Conservation (phyloP, 2,888 invertebrate genomes). For the Acanthosoma haemorrhoidale region DNA sequence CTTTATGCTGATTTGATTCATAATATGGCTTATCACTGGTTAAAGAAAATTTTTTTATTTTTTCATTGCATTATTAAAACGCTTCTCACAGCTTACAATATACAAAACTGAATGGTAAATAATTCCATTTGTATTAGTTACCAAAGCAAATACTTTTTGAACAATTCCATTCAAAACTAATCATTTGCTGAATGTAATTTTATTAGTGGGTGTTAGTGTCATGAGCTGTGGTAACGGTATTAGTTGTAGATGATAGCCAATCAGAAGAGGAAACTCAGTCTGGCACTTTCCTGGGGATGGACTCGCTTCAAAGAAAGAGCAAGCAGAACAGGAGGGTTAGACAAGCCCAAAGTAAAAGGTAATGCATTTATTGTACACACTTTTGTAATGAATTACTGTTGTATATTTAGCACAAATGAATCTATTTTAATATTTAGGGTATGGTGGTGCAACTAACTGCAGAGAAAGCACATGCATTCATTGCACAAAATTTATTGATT, state of each 20-base stretch:
- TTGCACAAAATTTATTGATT: no score
- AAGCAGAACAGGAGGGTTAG: conserved; percentile 48
- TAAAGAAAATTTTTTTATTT: not conserved
- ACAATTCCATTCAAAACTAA: not conserved
- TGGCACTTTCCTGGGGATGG: conserved; percentile 33
- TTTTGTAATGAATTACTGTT: no score
- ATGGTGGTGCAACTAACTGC: no score
- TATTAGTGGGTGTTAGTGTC: conserved; percentile 28
- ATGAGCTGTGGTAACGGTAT: conserved; percentile 34
- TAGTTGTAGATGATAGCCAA: conserved; percentile 43
- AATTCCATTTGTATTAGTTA: not conserved
- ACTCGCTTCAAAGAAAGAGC: conserved; percentile 40
- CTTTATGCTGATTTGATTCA: not conserved
- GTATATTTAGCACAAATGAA: no score
- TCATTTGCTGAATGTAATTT: conserved; percentile 14
- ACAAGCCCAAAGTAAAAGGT: conserved; percentile 66
- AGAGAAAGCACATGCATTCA: no score
- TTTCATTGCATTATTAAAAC: not conserved
- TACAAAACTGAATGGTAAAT: not conserved
- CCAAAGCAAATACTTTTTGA: not conserved
- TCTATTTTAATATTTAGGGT: no score
- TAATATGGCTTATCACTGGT: not conserved
- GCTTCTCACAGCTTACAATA: conserved; percentile 1
- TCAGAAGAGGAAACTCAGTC: conserved; percentile 41
- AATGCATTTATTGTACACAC: no score